phyloP scores from a whole-genome alignment of 1,140 invertebrate species.

The Orussus abietinus region DNA sequence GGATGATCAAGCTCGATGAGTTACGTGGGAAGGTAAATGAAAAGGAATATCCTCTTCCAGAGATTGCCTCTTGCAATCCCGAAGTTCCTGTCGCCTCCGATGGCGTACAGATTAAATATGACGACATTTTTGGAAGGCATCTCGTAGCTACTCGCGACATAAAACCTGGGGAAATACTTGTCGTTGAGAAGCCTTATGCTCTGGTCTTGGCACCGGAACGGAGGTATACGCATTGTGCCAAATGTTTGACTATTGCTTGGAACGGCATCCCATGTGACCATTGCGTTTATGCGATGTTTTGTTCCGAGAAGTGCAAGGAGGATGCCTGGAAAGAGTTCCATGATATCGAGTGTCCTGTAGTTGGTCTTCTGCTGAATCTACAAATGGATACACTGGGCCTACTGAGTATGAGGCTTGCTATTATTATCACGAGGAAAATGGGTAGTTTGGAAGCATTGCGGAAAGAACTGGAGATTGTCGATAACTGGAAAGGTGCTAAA shows the following conservation, averaged over 20 bases:
- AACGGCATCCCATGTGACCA: constrained; percentile 62
- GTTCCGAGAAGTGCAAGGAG: constrained; percentile 63
- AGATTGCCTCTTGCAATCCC: constrained; percentile 25
- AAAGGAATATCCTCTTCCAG: constrained; percentile 7
- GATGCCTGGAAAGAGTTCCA: constrained; percentile 65
- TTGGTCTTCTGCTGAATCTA: constrained; percentile 58
- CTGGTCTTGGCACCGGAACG: constrained; percentile 61
- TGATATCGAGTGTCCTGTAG: constrained; percentile 69
- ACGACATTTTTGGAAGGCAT: constrained; percentile 60
- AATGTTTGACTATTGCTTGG: constrained; percentile 65
- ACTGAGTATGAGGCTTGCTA: constrained; percentile 60
- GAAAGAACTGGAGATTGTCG: constrained; percentile 44
- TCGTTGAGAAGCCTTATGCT: constrained; percentile 73
- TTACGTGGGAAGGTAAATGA: too few relatives aligned
- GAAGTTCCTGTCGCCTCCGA: constrained; percentile 59
- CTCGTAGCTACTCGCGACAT: constrained; percentile 64
- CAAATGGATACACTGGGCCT: constrained; percentile 62
- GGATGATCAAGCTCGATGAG: too few relatives aligned
- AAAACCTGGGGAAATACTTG: constrained; percentile 73
- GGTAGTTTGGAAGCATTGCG: constrained; percentile 47
- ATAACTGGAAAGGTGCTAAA: constrained; percentile 36
- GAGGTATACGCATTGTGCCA: constrained; percentile 64
- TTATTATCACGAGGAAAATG: constrained; percentile 57
- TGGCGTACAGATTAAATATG: constrained; percentile 58
- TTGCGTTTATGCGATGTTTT: constrained; percentile 68